Evolutionary conservation across 2,888 invertebrate species (phyloP), one percentile per base, ranked within the genome.

Genomic region (Kuschelorhynchus macadamiae): DNA sequence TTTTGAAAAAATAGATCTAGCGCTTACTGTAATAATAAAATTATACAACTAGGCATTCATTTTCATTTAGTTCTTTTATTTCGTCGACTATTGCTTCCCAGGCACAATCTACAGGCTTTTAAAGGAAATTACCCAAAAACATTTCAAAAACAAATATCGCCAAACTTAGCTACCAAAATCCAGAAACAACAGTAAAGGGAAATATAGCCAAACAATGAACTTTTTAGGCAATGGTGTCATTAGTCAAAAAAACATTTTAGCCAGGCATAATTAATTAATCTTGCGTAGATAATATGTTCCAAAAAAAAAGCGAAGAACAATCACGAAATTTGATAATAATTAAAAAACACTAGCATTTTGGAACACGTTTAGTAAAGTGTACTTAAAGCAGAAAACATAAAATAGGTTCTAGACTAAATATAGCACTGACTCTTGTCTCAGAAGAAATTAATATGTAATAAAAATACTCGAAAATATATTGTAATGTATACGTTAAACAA

Each of bases 21-120:
- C n/a, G n/a, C n/a, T n/a, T n/a, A n/a, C n/a, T n/a, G n/a, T n/a
- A n/a, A n/a, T n/a, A n/a, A n/a, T n/a, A n/a, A n/a, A n/a, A n/a
- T n/a, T n/a, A n/a, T n/a, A n/a, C n/a, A n/a, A n/a, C n/a, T n/a
- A n/a, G n/a, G n/a, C n/a, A n/a, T n/a, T n/a, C n/a, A n/a, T n/a
- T n/a, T n/a, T n/a, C n/a, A n/a, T n/a, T n/a, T n/a, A n/a, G n/a
- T n/a, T n/a, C n/a, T n/a, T n/a, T n/a, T n/a, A n/a, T n/a, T n/a
- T n/a, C n/a, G n/a, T n/a, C n/a, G n/a, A n/a, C n/a, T n/a, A n/a
- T n/a, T n/a, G n/a, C n/a, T 68, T 71, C 71, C 71, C 72, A 77
- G 75, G 77, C 78, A 78, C 76, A 76, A 71, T 78, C 79, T 77
- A 77, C 76, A 78, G 79, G 78, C 79, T 78, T 78, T 73, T 60